Percentiles rank a stretch among this genome's conserved stretches.
These are phyloP conservation scores for Daktulosphaira vitifoliae DNA, from an alignment of 1,140 invertebrate genomes.

Conservation along the genomic window DNA sequence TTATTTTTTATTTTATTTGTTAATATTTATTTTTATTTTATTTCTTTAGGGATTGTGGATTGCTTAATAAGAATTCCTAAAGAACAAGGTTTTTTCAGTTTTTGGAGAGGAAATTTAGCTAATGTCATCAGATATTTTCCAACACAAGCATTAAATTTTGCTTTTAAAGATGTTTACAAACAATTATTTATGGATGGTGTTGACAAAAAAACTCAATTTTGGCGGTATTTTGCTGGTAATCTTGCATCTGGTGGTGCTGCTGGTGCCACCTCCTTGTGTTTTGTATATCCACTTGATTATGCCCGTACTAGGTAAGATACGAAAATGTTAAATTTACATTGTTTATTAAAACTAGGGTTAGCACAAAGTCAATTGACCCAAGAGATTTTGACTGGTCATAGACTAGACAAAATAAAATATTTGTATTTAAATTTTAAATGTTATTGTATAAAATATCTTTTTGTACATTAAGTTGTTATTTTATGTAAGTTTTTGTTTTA, in stretches of 20 bases:
- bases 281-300: constrained; percentile 93
- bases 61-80: constrained; percentile 76
- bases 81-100: constrained; percentile 74
- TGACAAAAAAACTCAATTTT: constrained; percentile 83
- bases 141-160: constrained; percentile 91
- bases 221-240: constrained; percentile 75
- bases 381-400: no score
- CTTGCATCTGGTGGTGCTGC: constrained; percentile 88
- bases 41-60: constrained; percentile 71
- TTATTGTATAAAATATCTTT: no score
- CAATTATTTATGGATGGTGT: constrained; percentile 71
- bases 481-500: no score
- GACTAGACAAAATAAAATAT: no score
- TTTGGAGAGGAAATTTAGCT: constrained; percentile 90
- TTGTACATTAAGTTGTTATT: no score
- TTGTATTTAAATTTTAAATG: no score
- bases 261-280: constrained; percentile 86
- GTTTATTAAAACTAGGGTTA: no score
- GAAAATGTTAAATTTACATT: neutral
- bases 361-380: no score
- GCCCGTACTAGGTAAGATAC: constrained; percentile 71
- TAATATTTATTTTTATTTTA: constrained; percentile 22
- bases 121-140: constrained; percentile 91
- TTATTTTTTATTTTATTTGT: neutral
- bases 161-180: constrained; percentile 89